These are phyloP conservation scores for Zoanthus sansibaricus DNA, from an alignment of 92 coral and sea anemone genomes.

Conservation along the genomic window DNA sequence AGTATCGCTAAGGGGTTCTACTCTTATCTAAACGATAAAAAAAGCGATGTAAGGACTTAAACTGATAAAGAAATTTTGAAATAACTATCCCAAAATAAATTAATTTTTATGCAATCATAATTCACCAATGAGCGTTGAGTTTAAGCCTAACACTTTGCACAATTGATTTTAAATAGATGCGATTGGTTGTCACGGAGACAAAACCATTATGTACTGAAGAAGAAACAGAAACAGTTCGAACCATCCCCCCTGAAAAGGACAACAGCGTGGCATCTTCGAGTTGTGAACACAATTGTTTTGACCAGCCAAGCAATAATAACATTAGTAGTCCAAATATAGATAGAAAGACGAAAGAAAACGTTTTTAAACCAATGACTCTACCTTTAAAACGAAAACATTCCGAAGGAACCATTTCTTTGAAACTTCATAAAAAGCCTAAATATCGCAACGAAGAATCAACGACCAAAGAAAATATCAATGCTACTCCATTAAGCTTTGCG, in stretches of 20 bases:
- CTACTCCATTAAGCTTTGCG: background rate
- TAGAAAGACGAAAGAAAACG: background rate
- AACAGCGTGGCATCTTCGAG: background rate
- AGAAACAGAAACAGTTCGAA: background rate
- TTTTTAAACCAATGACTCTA: background rate
- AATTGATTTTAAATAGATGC: background rate
- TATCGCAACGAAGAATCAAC: background rate
- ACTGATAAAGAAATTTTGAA: no score
- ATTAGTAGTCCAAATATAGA: background rate
- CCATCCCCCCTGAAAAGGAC: background rate
- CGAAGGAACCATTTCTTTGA: background rate
- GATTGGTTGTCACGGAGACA: background rate
- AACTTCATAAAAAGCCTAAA: background rate
- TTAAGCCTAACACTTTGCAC: no score
- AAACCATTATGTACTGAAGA: background rate
- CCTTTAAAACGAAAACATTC: constrained; percentile 1
- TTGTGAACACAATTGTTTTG: background rate
- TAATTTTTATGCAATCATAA: no score
- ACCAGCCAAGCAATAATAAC: background rate
- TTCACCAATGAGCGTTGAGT: no score
- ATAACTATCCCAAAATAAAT: no score
- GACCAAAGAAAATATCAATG: background rate
- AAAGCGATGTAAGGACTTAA: background rate
- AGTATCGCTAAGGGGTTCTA: no score
- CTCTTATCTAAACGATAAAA: no score